Base-by-base conservation (phyloP, 1,140 invertebrate genomes). In the Habropoda laboriosa region DNA sequence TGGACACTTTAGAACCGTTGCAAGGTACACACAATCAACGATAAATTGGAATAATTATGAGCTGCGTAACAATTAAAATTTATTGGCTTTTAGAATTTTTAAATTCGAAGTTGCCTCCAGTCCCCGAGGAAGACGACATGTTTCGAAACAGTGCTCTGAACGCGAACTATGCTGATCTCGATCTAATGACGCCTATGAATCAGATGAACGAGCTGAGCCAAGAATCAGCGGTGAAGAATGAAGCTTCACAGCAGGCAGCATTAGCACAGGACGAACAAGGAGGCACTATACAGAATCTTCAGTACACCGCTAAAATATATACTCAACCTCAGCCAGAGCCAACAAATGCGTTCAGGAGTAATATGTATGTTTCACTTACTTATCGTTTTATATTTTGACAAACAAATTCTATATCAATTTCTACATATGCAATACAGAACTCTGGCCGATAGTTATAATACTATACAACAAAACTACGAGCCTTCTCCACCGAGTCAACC, bases 1-100 rank as follows among this genome's bases (percentile, higher is more conserved):
- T 97, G 96, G 97, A 97, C 87, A 98, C 97, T 87, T 95, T 97
- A 89, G 96, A 97, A 89, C 96, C 96, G 7, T 93, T 98, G 75
- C 96, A 97, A 94, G 96, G 96, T 97, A 93, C 7, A 93, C 7
- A 30, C 1, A 10, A 32, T 77, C 30, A 51, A 32, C 8, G 0
- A 35, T 21, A 18, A 8, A 6, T 21, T 8, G n/a, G n/a, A n/a
- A n/a, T n/a, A n/a, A n/a, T n/a, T n/a, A n/a, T n/a, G n/a, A n/a
- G n/a, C n/a, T n/a, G n/a, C n/a, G n/a, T n/a, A n/a, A 35, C 32
- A 7, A 21, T 8, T n/a, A 38, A 55, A 55, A 55, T 8, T 55
- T 12, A 24, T 35, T 30, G 30, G 45, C 21, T 80, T 63, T 80
- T 79, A 95, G 95, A 95, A 88, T 93, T 95, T 74, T 89, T 95